Percentiles rank a stretch among this genome's conserved stretches.
Evolutionary conservation across 2,113 vertebrate species (phyloP).

Genomic region (Ginglymostoma cirratum): DNA sequence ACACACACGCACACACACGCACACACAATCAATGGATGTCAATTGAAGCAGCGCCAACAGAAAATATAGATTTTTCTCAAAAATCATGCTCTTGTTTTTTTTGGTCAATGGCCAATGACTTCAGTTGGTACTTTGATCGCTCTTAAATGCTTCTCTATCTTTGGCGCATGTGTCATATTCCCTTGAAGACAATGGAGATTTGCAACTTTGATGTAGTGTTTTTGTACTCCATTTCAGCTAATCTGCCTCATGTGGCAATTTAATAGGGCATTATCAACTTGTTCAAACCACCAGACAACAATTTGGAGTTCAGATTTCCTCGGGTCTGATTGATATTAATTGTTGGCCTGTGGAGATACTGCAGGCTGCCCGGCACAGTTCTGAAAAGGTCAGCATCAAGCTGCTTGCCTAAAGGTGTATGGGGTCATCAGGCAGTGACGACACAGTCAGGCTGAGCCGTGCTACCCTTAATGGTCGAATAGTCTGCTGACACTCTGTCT

Average conservation of each 20-base stretch:
- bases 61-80: conserved; percentile 35
- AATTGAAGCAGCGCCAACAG: conserved; percentile 43
- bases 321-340: neutral
- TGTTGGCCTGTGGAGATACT: neutral
- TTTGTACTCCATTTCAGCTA: neutral
- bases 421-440: neutral
- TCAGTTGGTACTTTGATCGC: conserved; percentile 63
- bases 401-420: neutral
- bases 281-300: neutral
- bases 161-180: neutral
- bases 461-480: neutral
- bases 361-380: neutral
- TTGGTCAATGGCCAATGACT: conserved; percentile 56
- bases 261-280: neutral
- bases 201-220: neutral
- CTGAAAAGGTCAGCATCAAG: neutral
- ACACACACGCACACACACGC: conserved; percentile 46
- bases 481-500: neutral
- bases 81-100: conserved; percentile 40
- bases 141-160: conserved; percentile 40
- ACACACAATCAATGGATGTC: conserved; percentile 55
- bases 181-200: neutral
- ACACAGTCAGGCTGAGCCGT: neutral
- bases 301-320: neutral
- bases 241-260: neutral